phyloP scores from a whole-genome alignment of 2,888 invertebrate genomes.

The Nymphalis urticae region DNA sequence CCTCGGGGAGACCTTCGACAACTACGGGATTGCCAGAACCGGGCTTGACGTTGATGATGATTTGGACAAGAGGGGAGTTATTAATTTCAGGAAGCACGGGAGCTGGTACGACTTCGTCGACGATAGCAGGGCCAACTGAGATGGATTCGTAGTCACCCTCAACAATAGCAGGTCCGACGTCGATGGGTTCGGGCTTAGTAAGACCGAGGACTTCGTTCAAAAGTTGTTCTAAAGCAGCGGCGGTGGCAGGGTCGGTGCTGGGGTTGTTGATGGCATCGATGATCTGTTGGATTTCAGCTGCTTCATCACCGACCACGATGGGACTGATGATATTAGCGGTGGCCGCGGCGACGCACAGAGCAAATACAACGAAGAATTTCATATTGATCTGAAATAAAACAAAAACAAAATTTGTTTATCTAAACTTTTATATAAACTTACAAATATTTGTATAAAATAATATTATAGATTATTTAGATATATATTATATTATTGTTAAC shows the following conservation, averaged over 20 bases:
- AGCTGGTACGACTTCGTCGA: slow-evolving; percentile 23
- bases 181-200: slow-evolving; percentile 5
- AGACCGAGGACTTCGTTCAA: slow-evolving; percentile 41
- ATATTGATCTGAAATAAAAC: slow-evolving; percentile 6
- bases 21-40: slow-evolving; percentile 8
- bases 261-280: slow-evolving; percentile 48
- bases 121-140: slow-evolving; percentile 40
- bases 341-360: slow-evolving; percentile 49
- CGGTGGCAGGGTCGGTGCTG: slow-evolving; percentile 49
- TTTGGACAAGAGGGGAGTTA: slow-evolving; percentile 42
- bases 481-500: neutral
- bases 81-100: slow-evolving; percentile 5
- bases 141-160: slow-evolving; percentile 38
- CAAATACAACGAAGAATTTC: slow-evolving; percentile 48
- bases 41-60: slow-evolving; percentile 43
- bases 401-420: neutral
- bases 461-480: neutral
- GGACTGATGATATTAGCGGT: slow-evolving; percentile 39
- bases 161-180: neutral
- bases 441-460: neutral
- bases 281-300: slow-evolving; percentile 42
- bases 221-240: slow-evolving; percentile 45
- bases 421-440: neutral
- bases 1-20: neutral
- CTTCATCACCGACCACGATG: slow-evolving; percentile 25